Conservation (phyloP, 2,888 invertebrate genomes). For the Campoplex capitator region DNA sequence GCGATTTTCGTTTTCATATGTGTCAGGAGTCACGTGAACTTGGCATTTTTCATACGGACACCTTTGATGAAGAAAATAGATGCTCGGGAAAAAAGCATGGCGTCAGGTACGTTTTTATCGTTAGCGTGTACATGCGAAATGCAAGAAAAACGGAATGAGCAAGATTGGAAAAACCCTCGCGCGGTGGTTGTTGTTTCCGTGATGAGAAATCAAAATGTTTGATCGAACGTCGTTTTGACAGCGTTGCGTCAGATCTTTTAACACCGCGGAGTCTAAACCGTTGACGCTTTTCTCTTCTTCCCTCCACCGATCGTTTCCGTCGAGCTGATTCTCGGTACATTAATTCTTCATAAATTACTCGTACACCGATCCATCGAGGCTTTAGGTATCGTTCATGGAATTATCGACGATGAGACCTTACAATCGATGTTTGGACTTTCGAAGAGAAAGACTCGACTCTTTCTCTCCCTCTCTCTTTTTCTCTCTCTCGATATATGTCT, state of each 20-base stretch:
- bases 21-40: conserved; percentile 5
- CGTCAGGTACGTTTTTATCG: conserved; percentile 5
- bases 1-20: conserved; percentile 7
- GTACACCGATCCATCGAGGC: conserved; percentile 63
- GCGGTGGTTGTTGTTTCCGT: conserved; percentile 36
- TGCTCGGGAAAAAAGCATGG: background rate
- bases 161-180: conserved; percentile 52
- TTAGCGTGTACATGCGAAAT: background rate
- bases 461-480: background rate
- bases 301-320: conserved; percentile 16
- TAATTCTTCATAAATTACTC: conserved; percentile 62
- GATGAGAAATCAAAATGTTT: conserved; percentile 37
- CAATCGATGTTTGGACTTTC: conserved; percentile 80
- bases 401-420: conserved; percentile 76
- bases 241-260: background rate
- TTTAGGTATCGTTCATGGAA: conserved; percentile 78
- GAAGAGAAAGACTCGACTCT: conserved; percentile 18
- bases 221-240: background rate
- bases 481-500: too few species aligned
- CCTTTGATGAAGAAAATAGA: background rate
- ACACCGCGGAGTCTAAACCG: background rate
- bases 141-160: conserved; percentile 11
- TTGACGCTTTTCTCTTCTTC: background rate
- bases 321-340: conserved; percentile 59
- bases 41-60: conserved; percentile 10